Base-by-base conservation (phyloP, 2,113 vertebrate genomes). In the Delphinapterus leucas region DNA sequence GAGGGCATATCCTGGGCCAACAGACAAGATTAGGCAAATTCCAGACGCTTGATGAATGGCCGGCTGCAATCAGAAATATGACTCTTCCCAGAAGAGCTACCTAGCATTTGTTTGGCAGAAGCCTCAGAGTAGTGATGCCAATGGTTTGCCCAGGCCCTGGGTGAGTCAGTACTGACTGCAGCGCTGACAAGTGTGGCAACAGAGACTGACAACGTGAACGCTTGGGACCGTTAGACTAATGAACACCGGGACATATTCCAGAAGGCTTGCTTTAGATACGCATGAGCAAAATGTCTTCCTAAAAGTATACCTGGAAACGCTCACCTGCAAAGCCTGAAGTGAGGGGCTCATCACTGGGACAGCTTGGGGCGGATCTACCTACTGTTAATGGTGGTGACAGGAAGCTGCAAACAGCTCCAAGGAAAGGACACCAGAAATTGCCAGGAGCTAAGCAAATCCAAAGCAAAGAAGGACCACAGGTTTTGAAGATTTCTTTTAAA, bases 81-180 rank as follows among this genome's bases (percentile, higher is more conserved):
- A 38, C 49, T 94, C 85, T 96, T 95, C 82, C 88, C 88, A 70
- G 85, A 96, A 97, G 60, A 65, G 41, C 36, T 47, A 86, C 71
- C 84, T 14, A 33, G 76, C 77, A 15, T 63, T 41, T 58, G 7
- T 23, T 93, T 86, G 94, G 94, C 87, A 86, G 82, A 63, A 70
- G 68, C 36, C 68, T 77, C n/a, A 1, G 38, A 60, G 38, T 13
- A 28, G 11, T 70, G 87, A 93, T 8, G 76, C 67, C 0, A 1
- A 33, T 14, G 38, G 55, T 77, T 90, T 82, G 9, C 90, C 33
- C 60, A 44, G 79, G 74, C 38, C 67, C 38, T 26, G 6, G 28
- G 25, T 88, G 98, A 97, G 65, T 94, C 90, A 95, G 77, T 67
- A n/a, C 12, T 53, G 71, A 21, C 8, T 4, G 2, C 4, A 36